Evolutionary conservation across 2,797 vertebrate species (phyloP).

Genomic region (Gymnocypris eckloni): DNA sequence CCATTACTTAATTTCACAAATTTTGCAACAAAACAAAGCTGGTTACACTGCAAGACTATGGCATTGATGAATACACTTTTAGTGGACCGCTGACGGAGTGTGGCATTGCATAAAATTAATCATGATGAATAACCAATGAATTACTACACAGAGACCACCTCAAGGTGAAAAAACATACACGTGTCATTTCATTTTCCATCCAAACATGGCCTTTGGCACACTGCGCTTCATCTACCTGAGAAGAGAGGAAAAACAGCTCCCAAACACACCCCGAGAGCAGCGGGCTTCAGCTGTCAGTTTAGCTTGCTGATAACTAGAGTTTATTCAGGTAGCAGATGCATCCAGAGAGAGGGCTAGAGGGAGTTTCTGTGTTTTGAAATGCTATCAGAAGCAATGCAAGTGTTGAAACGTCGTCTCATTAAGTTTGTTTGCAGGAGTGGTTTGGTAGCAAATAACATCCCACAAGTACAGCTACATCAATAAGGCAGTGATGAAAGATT

Average conservation of each 20-base stretch:
- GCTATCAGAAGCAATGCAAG: constrained; percentile 48
- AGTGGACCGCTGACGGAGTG: constrained; percentile 17
- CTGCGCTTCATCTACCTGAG: constrained; percentile 27
- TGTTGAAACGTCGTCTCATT: constrained; percentile 45
- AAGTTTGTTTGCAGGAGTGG: constrained; percentile 51
- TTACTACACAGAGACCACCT: constrained; percentile 1
- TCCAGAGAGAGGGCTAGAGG: constrained; percentile 35
- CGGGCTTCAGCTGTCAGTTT: constrained; percentile 39
- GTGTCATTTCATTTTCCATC: constrained; percentile 37
- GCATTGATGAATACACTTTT: constrained; percentile 28
- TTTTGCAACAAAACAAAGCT: not conserved
- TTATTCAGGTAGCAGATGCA: constrained; percentile 50
- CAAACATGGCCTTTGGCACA: constrained; percentile 22
- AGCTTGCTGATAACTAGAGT: constrained; percentile 50
- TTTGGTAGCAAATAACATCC: constrained; percentile 46
- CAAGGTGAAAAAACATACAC: constrained; percentile 30
- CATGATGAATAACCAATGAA: constrained; percentile 38
- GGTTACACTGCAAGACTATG: not conserved
- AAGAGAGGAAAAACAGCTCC: constrained; percentile 15
- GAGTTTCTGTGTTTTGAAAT: constrained; percentile 48
- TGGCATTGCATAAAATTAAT: not conserved
- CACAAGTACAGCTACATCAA: constrained; percentile 53
- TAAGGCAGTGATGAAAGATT: constrained; percentile 55
- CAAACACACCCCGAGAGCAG: not conserved
- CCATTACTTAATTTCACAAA: not conserved